These are phyloP conservation scores for Myotis daubentonii DNA, from an alignment of 2,797 vertebrate species.

Conservation along the genomic window DNA sequence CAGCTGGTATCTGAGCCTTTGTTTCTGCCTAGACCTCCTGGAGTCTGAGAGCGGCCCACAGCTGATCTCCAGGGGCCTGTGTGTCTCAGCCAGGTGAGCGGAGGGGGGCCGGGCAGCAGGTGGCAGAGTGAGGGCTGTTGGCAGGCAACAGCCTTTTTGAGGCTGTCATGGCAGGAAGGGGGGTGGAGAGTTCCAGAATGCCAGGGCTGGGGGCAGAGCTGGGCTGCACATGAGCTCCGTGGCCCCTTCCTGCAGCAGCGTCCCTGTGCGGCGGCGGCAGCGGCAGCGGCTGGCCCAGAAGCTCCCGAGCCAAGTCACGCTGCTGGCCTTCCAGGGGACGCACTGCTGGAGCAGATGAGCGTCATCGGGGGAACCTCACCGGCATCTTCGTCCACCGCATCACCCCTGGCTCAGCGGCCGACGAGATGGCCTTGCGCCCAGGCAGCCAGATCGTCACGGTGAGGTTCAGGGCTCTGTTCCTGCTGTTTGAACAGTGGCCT, in stretches of 20 bases:
- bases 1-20: background rate
- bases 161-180: rapidly evolving
- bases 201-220: background rate
- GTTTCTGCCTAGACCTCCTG: slow-evolving; percentile 31
- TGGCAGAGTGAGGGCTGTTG: background rate
- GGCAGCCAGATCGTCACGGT: slow-evolving; percentile 92
- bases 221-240: rapidly evolving
- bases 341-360: slow-evolving; percentile 88
- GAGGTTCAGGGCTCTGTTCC: background rate
- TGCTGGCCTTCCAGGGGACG: slow-evolving; percentile 89
- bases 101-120: background rate
- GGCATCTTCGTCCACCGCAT: slow-evolving; percentile 92
- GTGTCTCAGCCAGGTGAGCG: slow-evolving; percentile 40
- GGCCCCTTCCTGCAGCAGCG: background rate
- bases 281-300: slow-evolving; percentile 87
- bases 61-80: background rate
- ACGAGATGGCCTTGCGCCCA: slow-evolving; percentile 87
- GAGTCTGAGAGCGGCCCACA: background rate
- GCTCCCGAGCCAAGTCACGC: slow-evolving; percentile 86
- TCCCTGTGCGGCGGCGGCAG: slow-evolving; percentile 82
- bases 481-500: background rate
- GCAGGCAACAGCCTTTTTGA: background rate
- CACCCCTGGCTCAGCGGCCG: slow-evolving; percentile 86
- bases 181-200: background rate
- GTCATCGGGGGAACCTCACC: slow-evolving; percentile 91